A percentile compares a stretch with the other conserved stretches of the same genome.
Evolutionary conservation across 2,888 invertebrate species (phyloP).

Genomic region (Synergus laeviventris): DNA sequence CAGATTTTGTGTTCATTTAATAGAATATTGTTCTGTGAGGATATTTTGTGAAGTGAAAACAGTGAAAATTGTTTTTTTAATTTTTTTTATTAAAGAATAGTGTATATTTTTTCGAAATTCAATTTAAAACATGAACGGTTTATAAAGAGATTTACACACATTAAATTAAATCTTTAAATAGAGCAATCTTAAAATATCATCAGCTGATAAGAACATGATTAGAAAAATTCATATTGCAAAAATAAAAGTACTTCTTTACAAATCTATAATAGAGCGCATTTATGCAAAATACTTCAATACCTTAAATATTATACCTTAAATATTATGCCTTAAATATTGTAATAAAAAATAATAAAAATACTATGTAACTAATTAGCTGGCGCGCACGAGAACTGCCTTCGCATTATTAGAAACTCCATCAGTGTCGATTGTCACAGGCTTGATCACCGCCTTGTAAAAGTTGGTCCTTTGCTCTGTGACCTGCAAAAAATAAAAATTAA

Average conservation of each 20-base stretch:
- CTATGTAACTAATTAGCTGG: constrained; percentile 49
- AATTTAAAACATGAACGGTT: too few relatives aligned
- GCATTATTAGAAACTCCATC: constrained; percentile 52
- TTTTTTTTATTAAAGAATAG: not conserved
- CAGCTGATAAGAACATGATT: too few relatives aligned
- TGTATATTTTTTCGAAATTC: not conserved
- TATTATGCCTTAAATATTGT: not conserved
- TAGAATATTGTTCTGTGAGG: not conserved
- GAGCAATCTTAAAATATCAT: too few relatives aligned
- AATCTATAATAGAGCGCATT: too few relatives aligned
- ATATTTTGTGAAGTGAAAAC: not conserved
- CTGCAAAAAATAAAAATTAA: constrained; percentile 52
- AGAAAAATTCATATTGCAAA: too few relatives aligned
- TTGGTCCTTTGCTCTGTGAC: constrained; percentile 58
- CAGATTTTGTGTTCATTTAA: not conserved
- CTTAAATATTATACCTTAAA: not conserved
- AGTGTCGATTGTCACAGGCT: constrained; percentile 66
- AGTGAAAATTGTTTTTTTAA: not conserved
- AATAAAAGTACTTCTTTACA: constrained; percentile 3
- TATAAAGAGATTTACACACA: too few relatives aligned
- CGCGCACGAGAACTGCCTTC: constrained; percentile 63
- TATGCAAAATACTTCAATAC: constrained; percentile 14
- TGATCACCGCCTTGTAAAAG: constrained; percentile 68
- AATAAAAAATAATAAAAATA: not conserved
- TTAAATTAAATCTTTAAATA: too few relatives aligned